A percentile compares a stretch with the other conserved stretches of the same genome.
phyloP scores from a whole-genome alignment of 2,113 vertebrate genomes.

The Percina caprodes region DNA sequence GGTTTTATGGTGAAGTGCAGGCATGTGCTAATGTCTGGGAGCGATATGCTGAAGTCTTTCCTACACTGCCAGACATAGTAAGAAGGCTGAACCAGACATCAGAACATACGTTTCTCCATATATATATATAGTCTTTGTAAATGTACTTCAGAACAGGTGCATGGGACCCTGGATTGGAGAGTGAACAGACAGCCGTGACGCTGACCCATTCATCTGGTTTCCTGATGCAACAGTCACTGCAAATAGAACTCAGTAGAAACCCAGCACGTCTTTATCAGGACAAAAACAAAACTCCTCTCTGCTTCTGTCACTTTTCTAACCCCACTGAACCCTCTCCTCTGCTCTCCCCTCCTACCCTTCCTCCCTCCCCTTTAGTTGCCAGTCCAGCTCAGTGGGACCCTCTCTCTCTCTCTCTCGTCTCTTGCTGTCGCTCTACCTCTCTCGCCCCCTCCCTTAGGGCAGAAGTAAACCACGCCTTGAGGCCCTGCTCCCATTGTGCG shows the following conservation, averaged over 20 bases:
- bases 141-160: constrained; percentile 23
- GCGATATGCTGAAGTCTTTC: background rate
- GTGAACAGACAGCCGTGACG: background rate
- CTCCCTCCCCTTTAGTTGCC: constrained; percentile 17
- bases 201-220: constrained; percentile 19
- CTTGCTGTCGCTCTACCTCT: constrained; percentile 39
- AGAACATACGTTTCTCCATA: background rate
- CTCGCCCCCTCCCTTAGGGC: constrained; percentile 69
- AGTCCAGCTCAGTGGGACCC: constrained; percentile 64
- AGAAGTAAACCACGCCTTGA: constrained; percentile 86
- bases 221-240: constrained; percentile 12
- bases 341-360: background rate
- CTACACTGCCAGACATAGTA: background rate
- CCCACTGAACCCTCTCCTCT: constrained; percentile 29
- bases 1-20: background rate
- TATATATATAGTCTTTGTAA: background rate
- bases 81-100: background rate
- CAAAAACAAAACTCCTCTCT: constrained; percentile 71
- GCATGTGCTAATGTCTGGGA: background rate
- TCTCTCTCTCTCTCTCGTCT: constrained; percentile 41
- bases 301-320: constrained; percentile 64
- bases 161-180: background rate
- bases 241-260: constrained; percentile 9
- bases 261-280: constrained; percentile 59
- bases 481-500: constrained; percentile 88